Percentiles rank a stretch among this genome's conserved stretches.
phyloP scores from a whole-genome alignment of 92 coral and sea anemone genomes.

The Meandrina meandrites region DNA sequence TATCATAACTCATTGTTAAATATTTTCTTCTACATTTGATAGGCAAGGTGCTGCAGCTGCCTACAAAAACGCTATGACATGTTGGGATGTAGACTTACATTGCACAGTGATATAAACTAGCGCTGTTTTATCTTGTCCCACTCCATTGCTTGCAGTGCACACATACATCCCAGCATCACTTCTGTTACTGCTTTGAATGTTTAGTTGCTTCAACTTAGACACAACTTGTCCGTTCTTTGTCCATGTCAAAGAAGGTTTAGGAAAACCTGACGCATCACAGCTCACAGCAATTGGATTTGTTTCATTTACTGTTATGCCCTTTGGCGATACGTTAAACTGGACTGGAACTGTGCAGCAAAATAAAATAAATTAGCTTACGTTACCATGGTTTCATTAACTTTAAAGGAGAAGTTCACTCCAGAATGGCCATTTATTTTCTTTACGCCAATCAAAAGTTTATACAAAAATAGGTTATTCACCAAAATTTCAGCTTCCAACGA shows the following conservation, averaged over 20 bases:
- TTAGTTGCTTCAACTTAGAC: no score
- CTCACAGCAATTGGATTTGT: neutral
- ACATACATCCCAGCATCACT: neutral
- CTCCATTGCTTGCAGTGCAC: conserved; percentile 16
- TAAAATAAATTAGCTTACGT: no score
- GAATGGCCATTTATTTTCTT: no score
- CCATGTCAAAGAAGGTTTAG: neutral
- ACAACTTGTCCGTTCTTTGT: neutral
- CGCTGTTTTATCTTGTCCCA: neutral
- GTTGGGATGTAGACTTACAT: neutral
- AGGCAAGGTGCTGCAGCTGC: neutral
- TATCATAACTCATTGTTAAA: no score
- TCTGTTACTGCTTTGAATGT: neutral
- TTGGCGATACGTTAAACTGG: neutral
- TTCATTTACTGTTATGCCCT: conserved; percentile 7
- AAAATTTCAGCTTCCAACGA: no score
- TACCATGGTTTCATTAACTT: no score
- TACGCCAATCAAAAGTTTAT: no score
- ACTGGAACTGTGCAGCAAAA: neutral
- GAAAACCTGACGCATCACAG: conserved; percentile 20
- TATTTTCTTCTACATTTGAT: no score
- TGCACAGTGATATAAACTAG: neutral
- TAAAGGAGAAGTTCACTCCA: no score
- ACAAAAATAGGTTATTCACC: no score
- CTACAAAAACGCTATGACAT: neutral